Evolutionary conservation across 2,888 invertebrate species (phyloP).

Genomic region (Tridacna gigas): DNA sequence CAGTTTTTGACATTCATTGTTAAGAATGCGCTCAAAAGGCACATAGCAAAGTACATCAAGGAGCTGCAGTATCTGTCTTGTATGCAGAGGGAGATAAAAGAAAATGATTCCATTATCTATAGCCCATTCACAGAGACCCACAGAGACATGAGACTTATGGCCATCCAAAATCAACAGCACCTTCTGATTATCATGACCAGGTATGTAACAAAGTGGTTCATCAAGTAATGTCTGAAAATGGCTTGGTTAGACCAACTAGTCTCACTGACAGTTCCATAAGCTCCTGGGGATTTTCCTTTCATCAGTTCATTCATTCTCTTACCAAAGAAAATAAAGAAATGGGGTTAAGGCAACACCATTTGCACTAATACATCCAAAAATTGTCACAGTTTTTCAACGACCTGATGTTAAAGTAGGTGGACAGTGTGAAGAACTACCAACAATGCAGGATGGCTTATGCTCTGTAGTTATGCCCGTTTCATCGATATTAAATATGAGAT

Average conservation of each 20-base stretch:
- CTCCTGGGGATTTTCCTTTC: too few relatives aligned
- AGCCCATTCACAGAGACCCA: background rate
- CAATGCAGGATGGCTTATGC: conserved; percentile 22
- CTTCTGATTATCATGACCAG: background rate
- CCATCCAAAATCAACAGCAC: background rate
- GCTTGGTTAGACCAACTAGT: background rate
- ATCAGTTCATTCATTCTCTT: too few relatives aligned
- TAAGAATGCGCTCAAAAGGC: background rate
- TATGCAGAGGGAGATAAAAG: background rate
- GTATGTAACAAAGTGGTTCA: background rate
- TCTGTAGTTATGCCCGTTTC: conserved; percentile 39
- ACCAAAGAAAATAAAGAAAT: too few relatives aligned
- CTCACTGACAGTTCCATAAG: background rate
- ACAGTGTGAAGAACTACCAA: too few relatives aligned
- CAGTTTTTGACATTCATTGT: background rate
- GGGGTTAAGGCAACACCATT: too few relatives aligned
- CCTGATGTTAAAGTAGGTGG: conserved; percentile 6
- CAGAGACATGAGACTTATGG: background rate
- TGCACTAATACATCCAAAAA: too few relatives aligned
- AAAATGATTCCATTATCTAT: background rate
- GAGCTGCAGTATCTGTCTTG: background rate
- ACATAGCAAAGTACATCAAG: background rate
- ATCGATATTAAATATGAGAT: conserved; percentile 36
- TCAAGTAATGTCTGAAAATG: background rate
- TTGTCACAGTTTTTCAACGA: conserved; percentile 30